Base-by-base conservation (phyloP, 1,140 invertebrate genomes). In the Apis florea region DNA sequence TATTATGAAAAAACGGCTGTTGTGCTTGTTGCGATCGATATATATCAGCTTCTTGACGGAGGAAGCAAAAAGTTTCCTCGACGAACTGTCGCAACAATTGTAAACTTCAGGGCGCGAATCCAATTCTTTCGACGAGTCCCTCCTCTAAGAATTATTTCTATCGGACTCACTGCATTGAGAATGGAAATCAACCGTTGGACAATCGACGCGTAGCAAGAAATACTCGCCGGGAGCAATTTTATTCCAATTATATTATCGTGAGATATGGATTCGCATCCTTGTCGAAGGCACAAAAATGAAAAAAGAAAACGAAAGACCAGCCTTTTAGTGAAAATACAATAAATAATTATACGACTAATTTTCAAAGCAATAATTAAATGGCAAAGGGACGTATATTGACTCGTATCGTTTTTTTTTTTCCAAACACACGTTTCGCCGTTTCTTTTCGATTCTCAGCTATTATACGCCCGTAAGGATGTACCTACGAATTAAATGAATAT, bases 291-390 rank as follows among this genome's bases (percentile, higher is more conserved):
- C 31, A 40, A 40, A 40, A 40, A 40, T n/a, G 5, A 40, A 40
- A 40, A 4, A 40, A 40, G 2, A 31, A 31, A 40, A 5, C 3
- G 6, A 40, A 6, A 6, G 31, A 56, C 19, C 61, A 79, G 75
- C 68, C 61, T 72, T 40, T 78, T 56, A 58, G 53, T 19, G 53
- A 26, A 59, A 59, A 72, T 66, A 75, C 72, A 59, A 75, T 67
- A 75, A 75, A 81, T 75, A 58, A 59, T 6, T 40, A 40, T 67
- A 68, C 68, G n/a, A 66, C 66, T 59, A 87, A 17, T 64, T 79
- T 61, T 68, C 53, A 49, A 84, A 88, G 86, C 83, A 87, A 88
- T 87, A 88, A 86, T 87, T 67, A 79, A 19, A 24, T n/a, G 64
- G 15, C 54, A 31, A 40, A 78, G 47, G 63, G 47, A 56, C 67